Conservation (phyloP, 2,888 invertebrate genomes). For the Phrixothrix hirtus region DNA sequence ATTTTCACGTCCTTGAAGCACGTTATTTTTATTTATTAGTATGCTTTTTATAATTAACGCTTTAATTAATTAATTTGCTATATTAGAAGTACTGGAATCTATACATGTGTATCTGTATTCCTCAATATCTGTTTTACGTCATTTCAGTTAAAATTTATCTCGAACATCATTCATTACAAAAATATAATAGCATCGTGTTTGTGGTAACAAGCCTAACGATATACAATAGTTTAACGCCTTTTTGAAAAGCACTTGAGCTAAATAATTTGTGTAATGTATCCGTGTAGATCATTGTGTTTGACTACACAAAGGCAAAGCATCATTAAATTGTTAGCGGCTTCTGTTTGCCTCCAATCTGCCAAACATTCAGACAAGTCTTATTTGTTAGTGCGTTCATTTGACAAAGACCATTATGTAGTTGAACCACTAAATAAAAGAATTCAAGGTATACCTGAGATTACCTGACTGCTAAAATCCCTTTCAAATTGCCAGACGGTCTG, state of each 20-base stretch:
- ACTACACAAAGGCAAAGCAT: constrained; percentile 13
- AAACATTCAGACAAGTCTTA: constrained; percentile 15
- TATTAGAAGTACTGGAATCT: too few species aligned
- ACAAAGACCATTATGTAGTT: constrained; percentile 17
- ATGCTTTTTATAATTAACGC: too few species aligned
- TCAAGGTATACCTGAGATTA: constrained; percentile 26
- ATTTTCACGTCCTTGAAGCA: too few species aligned
- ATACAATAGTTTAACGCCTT: constrained; percentile 13
- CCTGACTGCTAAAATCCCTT: constrained; percentile 28
- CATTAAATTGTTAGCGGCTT: constrained; percentile 19
- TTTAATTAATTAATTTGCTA: too few species aligned
- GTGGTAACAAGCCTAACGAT: constrained; percentile 1
- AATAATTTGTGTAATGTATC: constrained; percentile 19
- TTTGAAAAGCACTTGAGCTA: constrained; percentile 10
- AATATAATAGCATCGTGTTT: not conserved
- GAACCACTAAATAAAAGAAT: constrained; percentile 15
- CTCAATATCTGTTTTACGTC: too few species aligned
- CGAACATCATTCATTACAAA: too few species aligned
- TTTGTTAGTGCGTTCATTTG: constrained; percentile 11
- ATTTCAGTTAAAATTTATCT: too few species aligned
- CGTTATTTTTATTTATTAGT: too few species aligned
- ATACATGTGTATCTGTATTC: not conserved
- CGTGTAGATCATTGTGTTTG: constrained; percentile 13
- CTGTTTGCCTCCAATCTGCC: constrained; percentile 28
- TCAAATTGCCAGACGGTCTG: constrained; percentile 26